These are phyloP conservation scores for Corythoichthys intestinalis DNA, from an alignment of 2,113 vertebrate genomes.

Conservation along the genomic window DNA sequence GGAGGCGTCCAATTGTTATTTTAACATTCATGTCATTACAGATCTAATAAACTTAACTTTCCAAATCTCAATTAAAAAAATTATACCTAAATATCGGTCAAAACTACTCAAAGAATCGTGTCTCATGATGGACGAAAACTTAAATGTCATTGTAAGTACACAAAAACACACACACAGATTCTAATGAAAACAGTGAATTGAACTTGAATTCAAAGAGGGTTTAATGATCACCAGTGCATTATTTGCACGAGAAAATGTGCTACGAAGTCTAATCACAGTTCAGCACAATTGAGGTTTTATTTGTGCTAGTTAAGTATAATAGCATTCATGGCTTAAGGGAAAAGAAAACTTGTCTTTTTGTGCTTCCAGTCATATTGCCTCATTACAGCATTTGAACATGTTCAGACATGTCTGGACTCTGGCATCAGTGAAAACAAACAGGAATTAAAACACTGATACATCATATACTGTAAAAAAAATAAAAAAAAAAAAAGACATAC, in stretches of 20 bases:
- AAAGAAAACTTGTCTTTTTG: too few species aligned
- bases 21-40: too few species aligned
- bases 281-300: not conserved
- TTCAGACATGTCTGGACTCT: not conserved
- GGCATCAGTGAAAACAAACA: not conserved
- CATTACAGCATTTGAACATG: not conserved
- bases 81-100: too few species aligned
- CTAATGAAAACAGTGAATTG: not conserved
- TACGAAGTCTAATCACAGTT: not conserved
- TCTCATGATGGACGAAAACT: not conserved
- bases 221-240: not conserved
- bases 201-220: not conserved
- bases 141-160: not conserved
- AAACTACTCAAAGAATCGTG: too few species aligned
- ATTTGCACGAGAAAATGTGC: not conserved
- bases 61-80: too few species aligned
- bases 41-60: too few species aligned
- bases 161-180: not conserved
- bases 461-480: not conserved
- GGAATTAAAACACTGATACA: not conserved
- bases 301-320: not conserved
- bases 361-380: constrained; percentile 1
- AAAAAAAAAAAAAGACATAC: not conserved
- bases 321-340: not conserved
- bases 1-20: too few species aligned